Base-by-base conservation (phyloP, 2,113 vertebrate species). In the Plectropomus leopardus region DNA sequence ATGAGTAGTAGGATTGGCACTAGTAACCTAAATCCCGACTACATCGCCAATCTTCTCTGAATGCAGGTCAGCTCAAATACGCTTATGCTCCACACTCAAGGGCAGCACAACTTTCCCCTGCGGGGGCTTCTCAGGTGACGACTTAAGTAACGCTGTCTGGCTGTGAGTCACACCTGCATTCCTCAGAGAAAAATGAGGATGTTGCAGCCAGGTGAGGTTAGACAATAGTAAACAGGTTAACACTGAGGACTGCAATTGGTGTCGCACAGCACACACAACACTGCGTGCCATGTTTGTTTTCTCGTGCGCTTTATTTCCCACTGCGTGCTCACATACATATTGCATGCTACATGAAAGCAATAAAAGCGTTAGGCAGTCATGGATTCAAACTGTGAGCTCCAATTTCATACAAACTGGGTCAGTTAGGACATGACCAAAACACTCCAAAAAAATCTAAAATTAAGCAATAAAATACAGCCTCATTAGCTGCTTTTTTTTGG, bases 71-170 rank as follows among this genome's bases (percentile, higher is more conserved):
- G 65, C 70, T 79, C 57, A 72, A 80, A 89, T 70, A 71, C 36
- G 24, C 79, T 86, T 84, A 76, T 13, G 26, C 26, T 61, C 73
- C 54, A 17, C 24, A 71, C 59, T 78, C 75, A 86, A 90, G 77
- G 86, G 84, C 88, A 90, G 78, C 88, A 83, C 83, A 57, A 76
- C 77, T 88, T 89, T 83, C 80, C 86, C 78, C 84, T 26, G 54
- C 44, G 42, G 83, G 83, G 82, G 68, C 50, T 81, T 77, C 78
- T 83, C 84, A 67, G 86, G 82, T 87, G 78, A 91, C 86, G 55
- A 32, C 85, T 81, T 58, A 69, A 83, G 68, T 47, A 81, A 77
- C 60, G 51, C 73, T 24, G 85, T 86, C 86, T 87, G 84, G 36
- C 51, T 65, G n/a, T 3, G 47, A 61, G 59, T 82, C 72, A 66